Conservation (phyloP, 2,888 invertebrate genomes). For the Agrilus biguttatus region DNA sequence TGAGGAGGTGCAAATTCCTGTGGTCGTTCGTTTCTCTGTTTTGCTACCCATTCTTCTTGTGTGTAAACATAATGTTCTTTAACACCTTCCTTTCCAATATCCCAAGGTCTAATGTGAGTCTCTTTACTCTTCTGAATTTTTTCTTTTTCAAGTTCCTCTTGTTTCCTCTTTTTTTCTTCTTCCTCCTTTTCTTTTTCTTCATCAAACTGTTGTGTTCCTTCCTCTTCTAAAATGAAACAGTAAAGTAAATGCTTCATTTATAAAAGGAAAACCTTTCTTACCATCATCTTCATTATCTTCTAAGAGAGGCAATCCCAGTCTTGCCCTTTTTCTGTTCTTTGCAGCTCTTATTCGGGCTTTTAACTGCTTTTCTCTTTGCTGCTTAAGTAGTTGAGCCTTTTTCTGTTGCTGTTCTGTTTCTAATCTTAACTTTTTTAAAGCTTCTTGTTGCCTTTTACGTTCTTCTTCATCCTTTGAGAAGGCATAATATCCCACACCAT, state of each 20-base stretch:
- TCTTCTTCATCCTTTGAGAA: conserved; percentile 77
- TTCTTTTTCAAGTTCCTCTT: conserved; percentile 35
- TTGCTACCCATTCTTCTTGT: conserved; percentile 65
- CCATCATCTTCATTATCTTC: conserved; percentile 8
- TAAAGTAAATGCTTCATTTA: not conserved
- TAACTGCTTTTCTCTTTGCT: conserved; percentile 48
- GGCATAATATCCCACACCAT: conserved; percentile 84
- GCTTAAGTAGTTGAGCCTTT: conserved; percentile 44
- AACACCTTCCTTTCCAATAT: conserved; percentile 52
- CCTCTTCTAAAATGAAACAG: conserved; percentile 6
- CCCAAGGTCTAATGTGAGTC: conserved; percentile 52
- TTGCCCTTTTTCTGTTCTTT: conserved; percentile 52
- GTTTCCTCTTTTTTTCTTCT: conserved; percentile 31
- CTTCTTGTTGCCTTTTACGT: conserved; percentile 67
- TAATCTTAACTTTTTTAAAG: conserved; percentile 52
- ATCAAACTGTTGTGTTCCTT: conserved; percentile 1
- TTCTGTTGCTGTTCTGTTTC: conserved; percentile 57
- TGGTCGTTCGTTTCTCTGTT: conserved; percentile 55
- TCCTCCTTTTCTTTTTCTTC: conserved; percentile 8
- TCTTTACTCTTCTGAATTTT: conserved; percentile 31
- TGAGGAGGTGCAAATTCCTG: conserved; percentile 65
- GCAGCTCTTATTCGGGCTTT: conserved; percentile 59
- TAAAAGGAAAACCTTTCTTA: conserved; percentile 1
- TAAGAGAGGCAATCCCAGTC: conserved; percentile 56
- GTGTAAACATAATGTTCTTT: conserved; percentile 42